Base-by-base conservation (phyloP, 30 jellyfish, hydroid and myxozoan species). In the Cassiopea xamachana region DNA sequence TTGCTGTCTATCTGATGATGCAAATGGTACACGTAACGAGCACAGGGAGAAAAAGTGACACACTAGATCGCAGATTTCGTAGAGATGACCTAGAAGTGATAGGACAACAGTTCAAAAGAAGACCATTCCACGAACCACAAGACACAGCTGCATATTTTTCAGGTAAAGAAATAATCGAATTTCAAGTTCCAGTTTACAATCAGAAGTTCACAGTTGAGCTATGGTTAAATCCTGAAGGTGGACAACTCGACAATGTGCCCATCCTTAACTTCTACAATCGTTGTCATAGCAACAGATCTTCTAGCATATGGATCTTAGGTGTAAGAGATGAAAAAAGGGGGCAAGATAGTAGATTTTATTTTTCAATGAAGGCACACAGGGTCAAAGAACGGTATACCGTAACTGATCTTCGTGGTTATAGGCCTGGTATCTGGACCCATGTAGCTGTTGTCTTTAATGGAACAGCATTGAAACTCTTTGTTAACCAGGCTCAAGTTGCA, bases 201-300 rank as follows among this genome's bases (percentile, higher is more conserved):
- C 48, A 78, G 16, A 80, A 72, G 61, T 94, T 94, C 60, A 94
- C 98, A 1, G 80, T 94, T 43, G 97, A 90, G 64, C 68, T 85
- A 18, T 94, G 98, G 98, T 44, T 94, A n/a, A 73, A 89, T 45
- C 96, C 96, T 2, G 98, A 94, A 75, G 98, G 98, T 1, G 98
- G 98, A 73, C 98, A 94, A 48, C 27, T 16, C 6, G 61, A 83
- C 55, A 80, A 48, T 44, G 98, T 88, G 62, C 93, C 98, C 3
- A 61, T 94, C 17, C 72, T 94, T 46, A 73, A 69, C 67, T 82
- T 51, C 61, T 85, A 47, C 69, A 79, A 93, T 80, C 98, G 91
- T 1, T 93, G 98, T 60, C 84, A 46, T 27, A 16, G 43, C 67
- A 75, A 82, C 58, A 76, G 64, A 27, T 81, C 71, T 27, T 47